Evolutionary conservation across 2,797 vertebrate genomes (phyloP).

Genomic region (Psittacula echo): DNA sequence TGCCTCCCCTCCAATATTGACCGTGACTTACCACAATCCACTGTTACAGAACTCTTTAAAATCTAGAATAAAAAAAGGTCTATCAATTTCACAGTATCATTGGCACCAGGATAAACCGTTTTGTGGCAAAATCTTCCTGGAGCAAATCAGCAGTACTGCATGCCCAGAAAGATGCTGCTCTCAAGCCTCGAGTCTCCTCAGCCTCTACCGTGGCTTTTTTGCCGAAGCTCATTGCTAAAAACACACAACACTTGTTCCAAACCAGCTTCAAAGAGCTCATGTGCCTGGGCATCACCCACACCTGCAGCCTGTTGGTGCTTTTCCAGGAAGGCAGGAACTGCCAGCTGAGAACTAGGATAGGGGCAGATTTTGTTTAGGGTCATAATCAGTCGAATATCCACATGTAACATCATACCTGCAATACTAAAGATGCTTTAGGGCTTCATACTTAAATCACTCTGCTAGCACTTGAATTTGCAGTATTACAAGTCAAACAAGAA

Average conservation of each 20-base stretch:
- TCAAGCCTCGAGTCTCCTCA: neutral
- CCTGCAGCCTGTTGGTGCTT: neutral
- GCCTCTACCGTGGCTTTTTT: neutral
- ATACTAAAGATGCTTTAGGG: neutral
- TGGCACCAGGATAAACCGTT: neutral
- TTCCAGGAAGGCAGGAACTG: slow-evolving; percentile 39
- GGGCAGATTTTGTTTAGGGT: slow-evolving; percentile 1
- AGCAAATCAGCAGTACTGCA: neutral
- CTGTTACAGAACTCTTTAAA: neutral
- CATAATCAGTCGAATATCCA: neutral
- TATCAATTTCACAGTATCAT: neutral
- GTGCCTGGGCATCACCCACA: neutral
- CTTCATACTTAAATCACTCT: neutral
- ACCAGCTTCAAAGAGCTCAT: neutral
- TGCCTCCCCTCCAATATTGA: slow-evolving; percentile 25
- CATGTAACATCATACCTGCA: neutral
- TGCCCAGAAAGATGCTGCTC: neutral
- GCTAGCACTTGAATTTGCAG: neutral
- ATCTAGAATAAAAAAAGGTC: neutral
- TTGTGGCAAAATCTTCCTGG: neutral
- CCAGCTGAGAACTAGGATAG: neutral
- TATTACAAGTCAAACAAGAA: neutral
- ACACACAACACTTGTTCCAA: neutral
- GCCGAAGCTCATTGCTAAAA: neutral
- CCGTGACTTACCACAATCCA: slow-evolving; percentile 27